Base-by-base conservation (phyloP, 2,888 invertebrate genomes). In the Bombylius discolor region DNA sequence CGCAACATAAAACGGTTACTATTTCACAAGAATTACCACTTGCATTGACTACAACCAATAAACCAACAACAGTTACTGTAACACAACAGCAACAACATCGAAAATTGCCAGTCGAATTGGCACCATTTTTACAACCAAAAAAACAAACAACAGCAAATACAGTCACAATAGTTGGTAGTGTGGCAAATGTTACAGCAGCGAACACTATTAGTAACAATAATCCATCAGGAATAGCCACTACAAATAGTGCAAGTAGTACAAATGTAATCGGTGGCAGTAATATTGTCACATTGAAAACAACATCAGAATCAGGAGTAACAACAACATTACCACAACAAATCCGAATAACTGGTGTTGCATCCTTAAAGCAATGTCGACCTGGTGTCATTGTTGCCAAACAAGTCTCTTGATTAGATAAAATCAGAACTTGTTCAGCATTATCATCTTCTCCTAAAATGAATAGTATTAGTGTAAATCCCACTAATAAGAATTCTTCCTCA, bases 351-450 rank as follows among this genome's bases (percentile, higher is more conserved):
- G 70, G 70, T 51, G 62, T 64, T 52, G 67, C 72, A 45, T 61
- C 72, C 64, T 78, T 76, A 62, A 84, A 79, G 72, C 83, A 85
- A 68, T 84, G 85, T 66, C 83, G 92, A 67, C 92, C 92, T 32
- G 91, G 91, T 61, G 93, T 93, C 59, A 93, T 93, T 66, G 92
- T 93, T 58, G 90, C 88, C 58, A 90, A 91, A 74, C 89, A 89
- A 71, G 75, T 78, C 70, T 85, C 85, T 80, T 85, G 84, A 85
- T 78, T 83, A 75, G 76, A 77, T 51, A 59, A 59, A 49, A 34
- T 12, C 7, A 51, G 54, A 49, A 32, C 42, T 9, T 7, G 4
- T 8, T 7, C 9, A 39, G 11, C 39, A 9, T 4, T 11, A 39
- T 6, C 39, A 9, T 55, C 55, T 33, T 45, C 49, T 14, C n/a